Conservation (phyloP, 2,113 vertebrate species). For the Mus spicilegus region DNA sequence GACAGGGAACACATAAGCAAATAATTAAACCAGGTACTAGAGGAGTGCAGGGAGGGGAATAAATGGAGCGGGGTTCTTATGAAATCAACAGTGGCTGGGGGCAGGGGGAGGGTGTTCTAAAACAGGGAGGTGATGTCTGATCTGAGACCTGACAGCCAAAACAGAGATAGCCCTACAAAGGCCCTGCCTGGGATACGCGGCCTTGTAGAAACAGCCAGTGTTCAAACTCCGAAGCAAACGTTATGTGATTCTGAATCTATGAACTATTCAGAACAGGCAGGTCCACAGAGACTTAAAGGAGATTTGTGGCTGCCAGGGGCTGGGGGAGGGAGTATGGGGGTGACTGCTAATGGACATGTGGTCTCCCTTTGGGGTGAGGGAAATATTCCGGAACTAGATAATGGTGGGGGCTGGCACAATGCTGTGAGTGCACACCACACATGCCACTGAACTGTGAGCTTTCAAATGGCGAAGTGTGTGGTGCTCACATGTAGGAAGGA, state of each 20-base stretch:
- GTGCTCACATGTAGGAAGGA: background rate
- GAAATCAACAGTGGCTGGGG: slow-evolving; percentile 14
- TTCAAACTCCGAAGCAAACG: background rate
- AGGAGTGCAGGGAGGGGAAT: background rate
- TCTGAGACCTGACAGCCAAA: background rate
- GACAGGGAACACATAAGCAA: slow-evolving; percentile 43
- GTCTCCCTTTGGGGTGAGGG: slow-evolving; percentile 50
- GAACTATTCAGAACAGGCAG: slow-evolving; percentile 7
- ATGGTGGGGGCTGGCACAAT: background rate
- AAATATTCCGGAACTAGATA: slow-evolving; percentile 13
- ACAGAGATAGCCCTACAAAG: background rate
- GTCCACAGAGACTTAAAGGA: slow-evolving; percentile 49
- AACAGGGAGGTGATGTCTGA: background rate
- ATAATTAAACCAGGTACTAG: slow-evolving; percentile 52
- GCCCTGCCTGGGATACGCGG: background rate
- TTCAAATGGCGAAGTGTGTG: background rate
- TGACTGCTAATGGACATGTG: slow-evolving; percentile 35
- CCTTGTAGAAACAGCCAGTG: background rate
- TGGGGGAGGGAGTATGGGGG: background rate
- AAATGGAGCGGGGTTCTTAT: background rate
- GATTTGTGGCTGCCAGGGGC: slow-evolving; percentile 31
- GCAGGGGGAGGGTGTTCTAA: background rate
- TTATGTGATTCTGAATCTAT: background rate
- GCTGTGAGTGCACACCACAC: background rate
- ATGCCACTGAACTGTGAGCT: background rate